A percentile compares a stretch with the other conserved stretches of the same genome.
Evolutionary conservation across 2,113 vertebrate genomes (phyloP).

Genomic region (Redunca redunca): DNA sequence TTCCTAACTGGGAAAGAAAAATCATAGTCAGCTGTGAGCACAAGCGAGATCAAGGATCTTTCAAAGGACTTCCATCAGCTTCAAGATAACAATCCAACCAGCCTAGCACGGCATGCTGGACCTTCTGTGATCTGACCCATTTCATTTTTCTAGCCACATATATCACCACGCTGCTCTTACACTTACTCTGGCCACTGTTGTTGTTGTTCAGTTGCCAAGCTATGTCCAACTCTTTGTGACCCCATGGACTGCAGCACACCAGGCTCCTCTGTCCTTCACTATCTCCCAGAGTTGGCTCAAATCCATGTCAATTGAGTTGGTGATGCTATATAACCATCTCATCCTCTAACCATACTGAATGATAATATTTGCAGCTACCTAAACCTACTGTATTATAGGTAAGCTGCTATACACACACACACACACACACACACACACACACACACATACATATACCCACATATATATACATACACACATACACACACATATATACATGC

Average conservation of each 20-base stretch:
- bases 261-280: background rate
- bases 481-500: too few relatives aligned
- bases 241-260: background rate
- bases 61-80: background rate
- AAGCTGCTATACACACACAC: background rate
- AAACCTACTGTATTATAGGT: background rate
- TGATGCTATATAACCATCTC: background rate
- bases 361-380: background rate
- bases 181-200: background rate
- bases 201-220: background rate
- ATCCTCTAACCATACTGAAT: background rate
- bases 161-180: background rate
- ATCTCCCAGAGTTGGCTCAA: background rate
- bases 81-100: background rate
- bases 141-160: background rate
- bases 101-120: background rate
- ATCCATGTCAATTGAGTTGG: background rate
- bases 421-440: accelerated
- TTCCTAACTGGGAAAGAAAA: background rate
- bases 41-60: background rate
- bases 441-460: too few relatives aligned
- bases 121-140: background rate
- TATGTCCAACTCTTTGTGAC: background rate
- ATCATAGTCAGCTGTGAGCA: background rate
- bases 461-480: too few relatives aligned